Percentiles rank a stretch among this genome's conserved stretches.
Evolutionary conservation across 2,797 vertebrate species (phyloP).

Genomic region (Tachyglossus aculeatus): DNA sequence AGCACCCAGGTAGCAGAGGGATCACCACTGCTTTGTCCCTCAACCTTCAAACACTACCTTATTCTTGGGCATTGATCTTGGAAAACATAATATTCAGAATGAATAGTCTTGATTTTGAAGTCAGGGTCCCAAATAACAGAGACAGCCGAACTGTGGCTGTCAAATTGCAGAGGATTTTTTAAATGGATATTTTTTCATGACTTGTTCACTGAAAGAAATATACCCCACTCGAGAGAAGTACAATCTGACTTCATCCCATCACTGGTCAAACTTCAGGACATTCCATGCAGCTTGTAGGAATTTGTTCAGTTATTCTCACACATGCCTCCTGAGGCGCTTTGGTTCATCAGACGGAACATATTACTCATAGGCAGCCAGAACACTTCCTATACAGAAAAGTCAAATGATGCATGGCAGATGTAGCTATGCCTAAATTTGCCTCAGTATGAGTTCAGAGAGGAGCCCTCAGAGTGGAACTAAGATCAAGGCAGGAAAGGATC

Average conservation of each 20-base stretch:
- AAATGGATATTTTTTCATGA: background rate
- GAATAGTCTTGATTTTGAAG: background rate
- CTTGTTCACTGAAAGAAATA: background rate
- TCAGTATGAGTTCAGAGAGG: background rate
- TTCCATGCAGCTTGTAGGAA: background rate
- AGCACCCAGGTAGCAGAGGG: background rate
- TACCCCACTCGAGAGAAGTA: background rate
- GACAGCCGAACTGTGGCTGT: background rate
- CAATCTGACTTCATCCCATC: slow-evolving; percentile 14
- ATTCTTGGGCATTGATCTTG: background rate
- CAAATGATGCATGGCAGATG: too few relatives aligned
- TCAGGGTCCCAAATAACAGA: slow-evolving; percentile 1
- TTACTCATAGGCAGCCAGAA: slow-evolving; percentile 41
- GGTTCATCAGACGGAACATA: slow-evolving; percentile 33
- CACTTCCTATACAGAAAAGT: slow-evolving; percentile 38
- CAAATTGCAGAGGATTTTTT: background rate
- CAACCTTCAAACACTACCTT: background rate
- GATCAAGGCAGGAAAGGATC: background rate
- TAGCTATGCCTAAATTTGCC: background rate
- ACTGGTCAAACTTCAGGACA: slow-evolving; percentile 17
- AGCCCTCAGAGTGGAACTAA: too few relatives aligned
- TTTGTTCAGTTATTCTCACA: slow-evolving; percentile 32
- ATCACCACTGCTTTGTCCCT: background rate
- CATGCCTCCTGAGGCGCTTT: slow-evolving; percentile 37
- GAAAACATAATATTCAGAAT: background rate